Base-by-base conservation (phyloP, 2,888 invertebrate species). In the Euzetes globulus region DNA sequence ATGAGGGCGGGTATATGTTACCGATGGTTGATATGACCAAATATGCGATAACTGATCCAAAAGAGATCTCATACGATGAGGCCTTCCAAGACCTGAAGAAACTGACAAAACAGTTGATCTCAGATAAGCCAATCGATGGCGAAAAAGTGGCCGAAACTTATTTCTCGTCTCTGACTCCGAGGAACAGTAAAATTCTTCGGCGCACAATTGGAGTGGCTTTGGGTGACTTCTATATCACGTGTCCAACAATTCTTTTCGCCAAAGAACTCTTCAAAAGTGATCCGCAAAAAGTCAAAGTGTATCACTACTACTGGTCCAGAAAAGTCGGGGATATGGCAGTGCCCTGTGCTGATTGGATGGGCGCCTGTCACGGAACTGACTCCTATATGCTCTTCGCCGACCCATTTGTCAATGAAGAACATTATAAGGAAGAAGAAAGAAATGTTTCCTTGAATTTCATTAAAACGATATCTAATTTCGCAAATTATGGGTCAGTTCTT, bases 321-420 rank as follows among this genome's bases (percentile, higher is more conserved):
- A 74, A 74, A 71, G 19, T 41, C 19, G n/a, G 33, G 9, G 70
- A 63, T 19, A 58, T 9, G 9, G 29, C 45, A 5, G 70, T 65
- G 17, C 70, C 70, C 65, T 74, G 74, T 45, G 65, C 68, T 13
- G 74, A 74, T n/a, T 74, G 60, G 71, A 73, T 74, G 74, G 76
- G 76, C 37, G 45, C 74, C 33, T 65, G 52, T 63, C 73, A 73
- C 63, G 76, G 47, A 15, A 60, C 63, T 41, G 76, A 76, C 65
- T 47, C 65, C 15, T 25, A 27, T 17, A 52, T 73, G 65, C 45
- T 75, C 45, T 75, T 75, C 45, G 75, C 73, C 17, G 41, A 63
- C 9, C 75, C 75, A 0, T 73, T 75, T n/a, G 25, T 52, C 47
- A 37, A 65, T 41, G 3, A 7, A 1, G 70, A 75, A 7, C 19